Evolutionary conservation across 2,113 vertebrate genomes (phyloP).

Genomic region (Leucopsar rothschildi): DNA sequence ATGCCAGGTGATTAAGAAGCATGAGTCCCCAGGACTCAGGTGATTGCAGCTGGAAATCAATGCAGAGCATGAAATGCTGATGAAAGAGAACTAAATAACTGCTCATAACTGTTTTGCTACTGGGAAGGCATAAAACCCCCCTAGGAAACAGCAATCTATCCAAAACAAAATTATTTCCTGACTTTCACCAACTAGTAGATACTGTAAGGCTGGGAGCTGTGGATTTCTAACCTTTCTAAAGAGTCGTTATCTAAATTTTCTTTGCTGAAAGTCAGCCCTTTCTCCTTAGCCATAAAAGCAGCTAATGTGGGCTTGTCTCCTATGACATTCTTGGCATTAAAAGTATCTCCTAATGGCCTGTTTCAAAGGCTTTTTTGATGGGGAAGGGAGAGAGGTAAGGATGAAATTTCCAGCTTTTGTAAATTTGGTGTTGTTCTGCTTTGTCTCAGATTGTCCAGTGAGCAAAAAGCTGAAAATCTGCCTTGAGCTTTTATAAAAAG

Average conservation of each 20-base stretch:
- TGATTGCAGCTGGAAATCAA: background rate
- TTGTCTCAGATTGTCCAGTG: background rate
- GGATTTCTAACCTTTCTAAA: background rate
- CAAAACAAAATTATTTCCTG: background rate
- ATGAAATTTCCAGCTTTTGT: background rate
- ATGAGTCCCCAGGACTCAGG: background rate
- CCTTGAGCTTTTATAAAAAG: background rate
- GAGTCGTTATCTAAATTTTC: background rate
- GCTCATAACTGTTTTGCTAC: background rate
- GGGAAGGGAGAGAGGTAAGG: background rate
- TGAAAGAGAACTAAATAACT: conserved; percentile 16
- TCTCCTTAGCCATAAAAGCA: background rate
- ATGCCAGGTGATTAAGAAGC: background rate
- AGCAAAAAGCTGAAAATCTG: background rate
- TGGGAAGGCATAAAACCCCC: background rate
- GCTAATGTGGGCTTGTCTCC: background rate
- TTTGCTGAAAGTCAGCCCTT: background rate
- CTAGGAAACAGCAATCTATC: background rate
- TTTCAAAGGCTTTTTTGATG: background rate
- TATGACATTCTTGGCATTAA: background rate
- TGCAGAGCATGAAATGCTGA: background rate
- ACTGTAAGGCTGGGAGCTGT: background rate
- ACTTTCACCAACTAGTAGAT: background rate
- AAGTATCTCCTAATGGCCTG: background rate
- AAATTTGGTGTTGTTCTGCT: background rate